Evolutionary conservation across 1,140 invertebrate species (phyloP).

Genomic region (Homalodisca vitripennis): DNA sequence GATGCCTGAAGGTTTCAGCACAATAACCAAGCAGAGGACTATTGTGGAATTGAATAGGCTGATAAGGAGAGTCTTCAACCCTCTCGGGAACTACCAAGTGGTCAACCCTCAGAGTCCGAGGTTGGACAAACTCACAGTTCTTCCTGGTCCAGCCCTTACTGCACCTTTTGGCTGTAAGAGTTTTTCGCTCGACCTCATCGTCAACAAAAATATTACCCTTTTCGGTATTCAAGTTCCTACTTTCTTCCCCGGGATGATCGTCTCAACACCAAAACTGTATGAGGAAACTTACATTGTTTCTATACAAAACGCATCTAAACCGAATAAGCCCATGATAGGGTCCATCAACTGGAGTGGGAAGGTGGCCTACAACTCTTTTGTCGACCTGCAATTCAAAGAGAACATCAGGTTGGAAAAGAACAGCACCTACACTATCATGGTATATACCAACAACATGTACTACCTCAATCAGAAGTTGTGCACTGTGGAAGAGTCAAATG

Average conservation of each 20-base stretch:
- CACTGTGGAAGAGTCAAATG: constrained; percentile 10
- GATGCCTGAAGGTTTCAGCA: constrained; percentile 27
- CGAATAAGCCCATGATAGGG: background rate
- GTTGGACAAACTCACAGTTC: constrained; percentile 22
- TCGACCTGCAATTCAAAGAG: constrained; percentile 27
- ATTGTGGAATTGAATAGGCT: background rate
- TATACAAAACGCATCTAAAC: constrained; percentile 18
- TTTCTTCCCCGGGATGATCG: constrained; percentile 6
- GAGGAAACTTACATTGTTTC: constrained; percentile 31
- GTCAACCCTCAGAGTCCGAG: background rate
- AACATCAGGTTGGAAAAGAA: constrained; percentile 27
- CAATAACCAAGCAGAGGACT: background rate
- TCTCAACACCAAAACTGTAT: constrained; percentile 20
- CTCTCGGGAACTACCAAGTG: constrained; percentile 8
- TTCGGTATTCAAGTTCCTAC: constrained; percentile 30
- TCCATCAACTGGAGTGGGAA: constrained; percentile 22
- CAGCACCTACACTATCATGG: constrained; percentile 13
- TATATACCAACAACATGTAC: constrained; percentile 30
- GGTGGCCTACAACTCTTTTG: constrained; percentile 18
- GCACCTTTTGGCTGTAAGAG: constrained; percentile 22
- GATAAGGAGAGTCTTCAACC: constrained; percentile 18
- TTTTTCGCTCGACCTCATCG: constrained; percentile 26
- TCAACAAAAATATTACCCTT: constrained; percentile 14
- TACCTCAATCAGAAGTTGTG: constrained; percentile 27
- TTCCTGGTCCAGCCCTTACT: background rate